Evolutionary conservation across 2,113 vertebrate species (phyloP).

Genomic region (Lamprotornis superbus): DNA sequence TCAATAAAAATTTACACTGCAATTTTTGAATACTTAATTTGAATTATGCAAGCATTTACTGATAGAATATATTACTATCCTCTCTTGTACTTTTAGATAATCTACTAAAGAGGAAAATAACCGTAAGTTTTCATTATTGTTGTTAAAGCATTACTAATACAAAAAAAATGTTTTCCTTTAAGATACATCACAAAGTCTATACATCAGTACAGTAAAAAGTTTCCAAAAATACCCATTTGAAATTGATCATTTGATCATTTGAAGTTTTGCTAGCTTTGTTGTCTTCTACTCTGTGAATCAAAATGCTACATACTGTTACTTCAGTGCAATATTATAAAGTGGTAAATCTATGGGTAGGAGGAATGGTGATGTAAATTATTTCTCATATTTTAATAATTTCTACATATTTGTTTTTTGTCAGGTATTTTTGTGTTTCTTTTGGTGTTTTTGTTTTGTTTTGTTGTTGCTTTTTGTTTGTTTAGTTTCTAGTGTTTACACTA

Average conservation of each 20-base stretch:
- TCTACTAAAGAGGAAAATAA: neutral
- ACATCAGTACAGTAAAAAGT: neutral
- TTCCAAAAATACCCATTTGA: neutral
- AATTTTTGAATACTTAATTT: neutral
- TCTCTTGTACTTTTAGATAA: neutral
- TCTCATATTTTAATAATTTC: neutral
- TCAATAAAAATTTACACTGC: neutral
- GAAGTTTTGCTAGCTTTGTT: neutral
- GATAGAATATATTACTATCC: neutral
- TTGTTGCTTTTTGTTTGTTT: neutral
- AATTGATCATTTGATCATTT: neutral
- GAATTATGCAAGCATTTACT: neutral
- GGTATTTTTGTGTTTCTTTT: neutral
- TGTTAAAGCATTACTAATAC: neutral
- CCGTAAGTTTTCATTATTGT: fast-evolving
- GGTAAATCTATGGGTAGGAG: neutral
- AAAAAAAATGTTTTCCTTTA: neutral
- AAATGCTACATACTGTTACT: neutral
- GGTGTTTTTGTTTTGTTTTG: neutral
- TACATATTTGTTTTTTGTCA: neutral
- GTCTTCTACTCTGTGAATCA: neutral
- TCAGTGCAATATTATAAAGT: neutral
- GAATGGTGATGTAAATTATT: neutral
- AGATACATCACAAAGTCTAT: neutral
- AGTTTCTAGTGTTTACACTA: neutral